Percentiles rank a stretch among this genome's conserved stretches.
Evolutionary conservation across 2,797 vertebrate genomes (phyloP).

Genomic region (Falco berigora): DNA sequence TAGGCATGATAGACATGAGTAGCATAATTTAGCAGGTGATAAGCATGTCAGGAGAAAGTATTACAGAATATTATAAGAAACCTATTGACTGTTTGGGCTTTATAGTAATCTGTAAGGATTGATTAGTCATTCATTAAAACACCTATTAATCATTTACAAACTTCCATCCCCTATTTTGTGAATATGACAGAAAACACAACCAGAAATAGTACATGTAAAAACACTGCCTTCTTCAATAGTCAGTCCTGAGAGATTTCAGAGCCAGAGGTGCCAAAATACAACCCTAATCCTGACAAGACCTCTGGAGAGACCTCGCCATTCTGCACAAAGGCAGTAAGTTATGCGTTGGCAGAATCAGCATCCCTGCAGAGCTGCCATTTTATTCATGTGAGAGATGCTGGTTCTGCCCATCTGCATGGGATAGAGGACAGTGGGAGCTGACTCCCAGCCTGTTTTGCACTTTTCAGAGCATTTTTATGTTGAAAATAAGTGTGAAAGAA

Average conservation of each 20-base stretch:
- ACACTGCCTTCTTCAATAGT: not conserved
- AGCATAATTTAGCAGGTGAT: constrained; percentile 30
- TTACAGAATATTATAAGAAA: constrained; percentile 43
- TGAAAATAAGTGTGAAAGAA: not conserved
- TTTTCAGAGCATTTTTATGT: not conserved
- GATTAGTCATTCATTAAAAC: constrained; percentile 21
- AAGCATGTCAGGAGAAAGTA: constrained; percentile 14
- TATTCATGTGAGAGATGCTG: not conserved
- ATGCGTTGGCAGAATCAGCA: not conserved
- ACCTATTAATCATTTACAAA: not conserved
- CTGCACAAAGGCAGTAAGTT: not conserved
- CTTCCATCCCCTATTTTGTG: not conserved
- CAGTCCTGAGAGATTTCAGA: not conserved
- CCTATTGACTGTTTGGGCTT: constrained; percentile 43
- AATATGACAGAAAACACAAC: not conserved
- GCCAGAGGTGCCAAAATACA: not conserved
- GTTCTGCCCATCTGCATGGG: not conserved
- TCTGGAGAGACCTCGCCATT: not conserved
- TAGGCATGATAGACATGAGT: constrained; percentile 9
- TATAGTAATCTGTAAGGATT: constrained; percentile 6
- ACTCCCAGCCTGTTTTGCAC: not conserved
- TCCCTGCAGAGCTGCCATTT: not conserved
- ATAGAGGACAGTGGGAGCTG: not conserved
- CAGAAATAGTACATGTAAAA: not conserved
- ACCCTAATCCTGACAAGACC: not conserved